Percentiles rank a stretch among this genome's conserved stretches.
phyloP scores from a whole-genome alignment of 2,888 invertebrate genomes.

The Schizaphis graminum region DNA sequence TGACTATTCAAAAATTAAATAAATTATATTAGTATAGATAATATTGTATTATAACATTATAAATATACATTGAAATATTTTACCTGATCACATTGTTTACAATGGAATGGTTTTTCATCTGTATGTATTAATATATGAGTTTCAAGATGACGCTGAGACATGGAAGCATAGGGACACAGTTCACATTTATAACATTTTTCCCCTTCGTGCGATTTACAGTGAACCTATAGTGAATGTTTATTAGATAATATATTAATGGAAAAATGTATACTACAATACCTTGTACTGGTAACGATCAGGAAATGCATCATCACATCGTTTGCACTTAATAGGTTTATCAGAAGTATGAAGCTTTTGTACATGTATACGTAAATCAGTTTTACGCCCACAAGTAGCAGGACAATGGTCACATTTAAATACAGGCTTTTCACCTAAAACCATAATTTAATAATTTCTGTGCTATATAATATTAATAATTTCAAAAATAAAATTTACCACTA shows the following conservation, averaged over 20 bases:
- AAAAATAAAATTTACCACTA: slow-evolving; percentile 72
- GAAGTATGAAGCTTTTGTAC: slow-evolving; percentile 96
- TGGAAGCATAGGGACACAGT: slow-evolving; percentile 93
- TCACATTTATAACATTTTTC: slow-evolving; percentile 97
- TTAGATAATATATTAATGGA: slow-evolving; percentile 9
- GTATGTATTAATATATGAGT: slow-evolving; percentile 96
- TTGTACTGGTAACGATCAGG: slow-evolving; percentile 82
- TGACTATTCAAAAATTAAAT: slow-evolving; percentile 69
- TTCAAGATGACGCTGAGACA: slow-evolving; percentile 91
- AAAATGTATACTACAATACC: slow-evolving; percentile 69
- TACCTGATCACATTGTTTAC: slow-evolving; percentile 87
- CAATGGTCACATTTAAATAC: slow-evolving; percentile 94
- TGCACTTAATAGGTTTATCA: slow-evolving; percentile 91
- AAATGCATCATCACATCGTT: slow-evolving; percentile 91
- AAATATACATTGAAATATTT: slow-evolving; percentile 11
- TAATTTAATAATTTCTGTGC: slow-evolving; percentile 67
- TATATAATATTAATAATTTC: not conserved
- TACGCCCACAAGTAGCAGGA: slow-evolving; percentile 95
- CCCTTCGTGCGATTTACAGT: slow-evolving; percentile 91
- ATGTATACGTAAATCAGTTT: slow-evolving; percentile 95
- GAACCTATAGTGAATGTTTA: slow-evolving; percentile 71
- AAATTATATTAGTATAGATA: not conserved
- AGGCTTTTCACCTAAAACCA: slow-evolving; percentile 85
- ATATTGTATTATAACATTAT: not conserved
- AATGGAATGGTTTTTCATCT: slow-evolving; percentile 92